A percentile compares a stretch with the other conserved stretches of the same genome.
phyloP scores from a whole-genome alignment of 1,140 invertebrate species.

The Calycopis cecrops region DNA sequence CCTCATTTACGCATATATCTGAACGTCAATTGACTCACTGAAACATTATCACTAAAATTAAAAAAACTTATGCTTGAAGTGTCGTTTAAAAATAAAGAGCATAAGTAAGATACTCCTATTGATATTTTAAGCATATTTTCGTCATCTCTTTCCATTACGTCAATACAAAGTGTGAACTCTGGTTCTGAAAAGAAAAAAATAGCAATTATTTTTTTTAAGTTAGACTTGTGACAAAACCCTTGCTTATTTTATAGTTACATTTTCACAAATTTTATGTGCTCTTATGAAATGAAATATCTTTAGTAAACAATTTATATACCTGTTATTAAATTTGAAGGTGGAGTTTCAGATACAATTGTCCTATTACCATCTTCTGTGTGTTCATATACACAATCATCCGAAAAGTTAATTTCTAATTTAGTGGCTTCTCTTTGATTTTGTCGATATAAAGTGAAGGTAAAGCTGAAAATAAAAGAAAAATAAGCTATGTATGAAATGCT shows the following conservation, averaged over 20 bases:
- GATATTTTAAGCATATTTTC: neutral
- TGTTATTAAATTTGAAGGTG: no score
- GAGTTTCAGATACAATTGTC: no score
- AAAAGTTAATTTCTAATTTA: conserved; percentile 1
- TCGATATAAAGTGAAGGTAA: neutral
- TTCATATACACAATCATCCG: neutral
- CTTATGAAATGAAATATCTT: no score
- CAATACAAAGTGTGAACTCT: neutral
- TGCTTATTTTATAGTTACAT: no score
- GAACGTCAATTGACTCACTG: neutral
- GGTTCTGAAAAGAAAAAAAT: neutral
- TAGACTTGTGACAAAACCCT: no score
- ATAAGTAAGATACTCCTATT: neutral
- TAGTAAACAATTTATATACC: no score
- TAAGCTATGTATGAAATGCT: no score
- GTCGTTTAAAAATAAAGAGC: neutral
- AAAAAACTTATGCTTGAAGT: conserved; percentile 1
- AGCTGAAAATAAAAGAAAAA: conserved; percentile 1
- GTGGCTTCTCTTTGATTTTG: neutral
- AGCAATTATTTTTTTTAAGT: neutral
- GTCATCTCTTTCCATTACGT: neutral
- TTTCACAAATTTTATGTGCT: no score
- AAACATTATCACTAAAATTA: neutral
- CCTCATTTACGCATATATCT: neutral
- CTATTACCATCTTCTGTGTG: neutral